Percentiles rank a stretch among this genome's conserved stretches.
These are phyloP conservation scores for Porites divaricata DNA, from an alignment of 92 coral and sea anemone species.

Conservation along the genomic window DNA sequence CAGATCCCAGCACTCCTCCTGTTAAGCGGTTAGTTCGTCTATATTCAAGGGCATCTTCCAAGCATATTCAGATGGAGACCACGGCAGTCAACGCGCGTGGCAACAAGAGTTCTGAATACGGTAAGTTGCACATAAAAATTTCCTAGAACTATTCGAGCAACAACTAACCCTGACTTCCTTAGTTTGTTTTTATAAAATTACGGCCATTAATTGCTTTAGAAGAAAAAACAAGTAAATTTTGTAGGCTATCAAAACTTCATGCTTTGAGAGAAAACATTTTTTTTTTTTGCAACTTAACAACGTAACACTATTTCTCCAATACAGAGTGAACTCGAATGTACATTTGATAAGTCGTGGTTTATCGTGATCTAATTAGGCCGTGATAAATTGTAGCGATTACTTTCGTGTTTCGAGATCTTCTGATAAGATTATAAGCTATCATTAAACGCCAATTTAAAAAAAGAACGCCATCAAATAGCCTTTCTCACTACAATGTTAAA, in stretches of 20 bases:
- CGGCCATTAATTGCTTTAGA: background rate
- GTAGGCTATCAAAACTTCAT: background rate
- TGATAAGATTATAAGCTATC: too few species aligned
- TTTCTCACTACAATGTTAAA: background rate
- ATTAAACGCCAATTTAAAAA: too few species aligned
- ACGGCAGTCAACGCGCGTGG: slow-evolving; percentile 57
- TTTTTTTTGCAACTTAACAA: background rate
- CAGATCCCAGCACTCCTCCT: slow-evolving; percentile 36
- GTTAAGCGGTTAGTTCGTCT: slow-evolving; percentile 31
- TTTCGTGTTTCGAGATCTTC: background rate
- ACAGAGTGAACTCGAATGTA: background rate
- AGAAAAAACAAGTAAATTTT: background rate
- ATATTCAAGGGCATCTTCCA: slow-evolving; percentile 58
- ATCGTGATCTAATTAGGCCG: background rate
- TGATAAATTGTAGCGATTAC: slow-evolving; percentile 16
- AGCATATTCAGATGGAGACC: slow-evolving; percentile 50
- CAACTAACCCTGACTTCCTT: background rate
- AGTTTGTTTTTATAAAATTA: slow-evolving; percentile 4
- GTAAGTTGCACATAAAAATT: slow-evolving; percentile 15
- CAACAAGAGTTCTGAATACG: slow-evolving; percentile 45
- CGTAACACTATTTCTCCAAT: background rate
- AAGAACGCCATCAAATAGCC: background rate
- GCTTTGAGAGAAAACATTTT: slow-evolving; percentile 27
- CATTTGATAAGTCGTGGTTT: background rate
- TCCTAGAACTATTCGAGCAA: background rate